Evolutionary conservation across 2,888 invertebrate genomes (phyloP).

Genomic region (Eristalinus sepulchralis): DNA sequence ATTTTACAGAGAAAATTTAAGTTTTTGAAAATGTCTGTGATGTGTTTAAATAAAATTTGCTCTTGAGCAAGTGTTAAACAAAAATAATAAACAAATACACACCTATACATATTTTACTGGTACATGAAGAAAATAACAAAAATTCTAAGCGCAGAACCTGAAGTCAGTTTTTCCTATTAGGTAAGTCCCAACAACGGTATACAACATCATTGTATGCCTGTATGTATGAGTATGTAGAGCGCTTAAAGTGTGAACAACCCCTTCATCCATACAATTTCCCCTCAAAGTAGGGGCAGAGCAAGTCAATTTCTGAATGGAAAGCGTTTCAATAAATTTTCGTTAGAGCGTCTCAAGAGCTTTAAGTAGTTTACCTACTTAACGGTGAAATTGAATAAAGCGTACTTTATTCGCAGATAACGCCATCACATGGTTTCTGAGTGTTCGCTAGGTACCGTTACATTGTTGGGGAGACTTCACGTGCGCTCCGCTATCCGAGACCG

Average conservation of each 20-base stretch:
- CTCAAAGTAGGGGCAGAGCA: conserved; percentile 16
- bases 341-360: conserved; percentile 58
- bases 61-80: conserved; percentile 26
- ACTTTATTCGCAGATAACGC: conserved; percentile 25
- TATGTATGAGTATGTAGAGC: not conserved
- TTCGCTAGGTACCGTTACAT: conserved; percentile 8
- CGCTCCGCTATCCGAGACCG: not conserved
- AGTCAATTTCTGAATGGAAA: conserved; percentile 57
- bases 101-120: not conserved
- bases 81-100: conserved; percentile 13
- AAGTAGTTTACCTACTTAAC: conserved; percentile 53
- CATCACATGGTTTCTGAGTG: conserved; percentile 58
- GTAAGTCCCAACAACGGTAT: conserved; percentile 31
- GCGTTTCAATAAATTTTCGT: conserved; percentile 44
- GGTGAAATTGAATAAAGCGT: conserved; percentile 57
- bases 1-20: conserved; percentile 3
- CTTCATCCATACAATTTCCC: not conserved
- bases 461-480: not conserved
- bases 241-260: conserved; percentile 14
- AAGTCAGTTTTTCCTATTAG: conserved; percentile 58
- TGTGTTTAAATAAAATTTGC: conserved; percentile 60
- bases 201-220: not conserved
- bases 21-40: conserved; percentile 71
- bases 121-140: conserved; percentile 18
- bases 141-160: conserved; percentile 24